A percentile compares a stretch with the other conserved stretches of the same genome.
These are phyloP conservation scores for Elgonia sp. DNA, from an alignment of 2,888 invertebrate species.

Conservation along the genomic window DNA sequence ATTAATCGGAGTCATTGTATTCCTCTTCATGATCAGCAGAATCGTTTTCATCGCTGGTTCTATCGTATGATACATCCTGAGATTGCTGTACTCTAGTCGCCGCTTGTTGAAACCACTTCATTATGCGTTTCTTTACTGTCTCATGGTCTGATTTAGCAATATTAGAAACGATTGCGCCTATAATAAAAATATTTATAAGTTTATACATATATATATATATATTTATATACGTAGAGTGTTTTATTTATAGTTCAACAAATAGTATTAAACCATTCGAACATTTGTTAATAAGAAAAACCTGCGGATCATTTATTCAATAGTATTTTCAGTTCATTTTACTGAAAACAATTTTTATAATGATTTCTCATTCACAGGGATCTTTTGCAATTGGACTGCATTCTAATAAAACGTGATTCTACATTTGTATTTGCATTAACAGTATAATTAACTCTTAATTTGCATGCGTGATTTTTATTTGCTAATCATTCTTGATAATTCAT, in stretches of 20 bases:
- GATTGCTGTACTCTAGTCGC: not conserved
- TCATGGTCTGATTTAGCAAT: not conserved
- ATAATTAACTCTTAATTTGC: no score
- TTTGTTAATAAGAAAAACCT: no score
- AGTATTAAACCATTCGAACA: no score
- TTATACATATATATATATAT: not conserved
- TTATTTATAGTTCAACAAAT: not conserved
- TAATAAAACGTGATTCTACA: no score
- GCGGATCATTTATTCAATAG: no score
- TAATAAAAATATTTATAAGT: not conserved
- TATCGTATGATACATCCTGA: not conserved
- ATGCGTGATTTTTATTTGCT: no score
- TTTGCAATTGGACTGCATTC: no score
- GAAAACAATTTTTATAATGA: not conserved
- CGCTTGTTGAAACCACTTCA: not conserved
- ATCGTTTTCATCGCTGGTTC: not conserved
- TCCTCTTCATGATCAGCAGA: not conserved
- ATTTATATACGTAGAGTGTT: not conserved
- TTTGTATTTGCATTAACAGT: no score
- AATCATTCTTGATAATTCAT: no score
- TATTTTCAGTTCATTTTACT: no score
- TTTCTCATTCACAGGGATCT: not conserved
- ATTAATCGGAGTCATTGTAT: not conserved
- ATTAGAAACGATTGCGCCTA: conserved; percentile 3
- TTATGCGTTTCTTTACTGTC: not conserved